These are phyloP conservation scores for Ariopsis seemanni DNA, from an alignment of 2,113 vertebrate species.

Conservation along the genomic window DNA sequence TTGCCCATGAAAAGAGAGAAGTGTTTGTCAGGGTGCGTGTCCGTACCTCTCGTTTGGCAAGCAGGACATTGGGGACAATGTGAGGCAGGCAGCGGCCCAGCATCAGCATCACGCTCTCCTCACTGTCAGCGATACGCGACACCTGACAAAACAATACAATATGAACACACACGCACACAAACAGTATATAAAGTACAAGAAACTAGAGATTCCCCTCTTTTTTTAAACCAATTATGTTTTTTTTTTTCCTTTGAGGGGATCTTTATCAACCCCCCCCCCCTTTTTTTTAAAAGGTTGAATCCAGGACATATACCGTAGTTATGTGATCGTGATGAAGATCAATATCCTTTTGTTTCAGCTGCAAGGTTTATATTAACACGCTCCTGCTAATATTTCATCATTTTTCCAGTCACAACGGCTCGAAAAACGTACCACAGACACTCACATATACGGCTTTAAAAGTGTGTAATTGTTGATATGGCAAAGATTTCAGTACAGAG, in stretches of 20 bases:
- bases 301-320: background rate
- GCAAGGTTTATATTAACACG: background rate
- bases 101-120: constrained; percentile 95
- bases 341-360: background rate
- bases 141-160: constrained; percentile 72
- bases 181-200: background rate
- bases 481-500: background rate
- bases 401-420: background rate
- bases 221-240: no score
- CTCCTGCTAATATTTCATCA: background rate
- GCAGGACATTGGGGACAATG: constrained; percentile 96
- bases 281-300: no score
- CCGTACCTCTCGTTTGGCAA: constrained; percentile 95
- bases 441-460: background rate
- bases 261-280: no score
- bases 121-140: constrained; percentile 94
- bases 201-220: no score
- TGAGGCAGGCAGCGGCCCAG: constrained; percentile 96
- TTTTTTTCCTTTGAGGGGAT: background rate
- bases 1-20: background rate
- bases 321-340: background rate
- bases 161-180: background rate
- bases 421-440: background rate
- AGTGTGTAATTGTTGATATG: background rate
- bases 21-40: constrained; percentile 50